Base-by-base conservation (phyloP, 2,888 invertebrate genomes). In the Leptinotarsa haldemani region DNA sequence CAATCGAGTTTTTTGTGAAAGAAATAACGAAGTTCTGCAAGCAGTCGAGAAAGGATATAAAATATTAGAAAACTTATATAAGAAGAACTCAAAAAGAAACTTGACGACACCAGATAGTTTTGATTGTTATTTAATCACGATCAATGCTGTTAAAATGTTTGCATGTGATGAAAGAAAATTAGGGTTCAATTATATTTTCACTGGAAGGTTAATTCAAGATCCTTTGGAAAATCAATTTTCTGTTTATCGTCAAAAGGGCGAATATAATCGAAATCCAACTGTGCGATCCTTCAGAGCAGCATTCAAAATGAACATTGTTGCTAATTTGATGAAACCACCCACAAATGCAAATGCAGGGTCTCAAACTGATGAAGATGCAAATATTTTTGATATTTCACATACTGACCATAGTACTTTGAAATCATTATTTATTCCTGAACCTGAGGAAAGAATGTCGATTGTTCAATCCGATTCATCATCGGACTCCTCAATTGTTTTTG, bases 101-200 rank as follows among this genome's bases (percentile, higher is more conserved):
- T 53, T n/a, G 53, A 53, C 53, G 15, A 53, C 18, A n/a, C 53
- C 53, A n/a, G 53, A 53, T 53, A n/a, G 53, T 53, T 53, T 53
- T 53, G 53, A 25, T 53, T 53, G 53, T 53, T 53, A n/a, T n/a
- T n/a, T 53, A 53, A 13, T 53, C 15, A 53, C 53, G n/a, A 53
- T 53, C 15, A 53, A n/a, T 15, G 53, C 53, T 53, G 53, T 53
- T 9, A 53, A 53, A 53, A 53, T 53, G 53, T 53, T 53, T 18
- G 53, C 53, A n/a, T 53, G n/a, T 53, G 53, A 53, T n/a, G 53
- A 53, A n/a, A 53, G n/a, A n/a, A 53, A n/a, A 53, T n/a, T n/a
- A n/a, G 53, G 53, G n/a, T 53, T 53, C 53, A 53, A 53, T 53
- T 53, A 53, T n/a, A 53, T 53, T n/a, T 53, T 53, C 18, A 53